Base-by-base conservation (phyloP, 2,797 vertebrate species). In the Lateolabrax maculatus region DNA sequence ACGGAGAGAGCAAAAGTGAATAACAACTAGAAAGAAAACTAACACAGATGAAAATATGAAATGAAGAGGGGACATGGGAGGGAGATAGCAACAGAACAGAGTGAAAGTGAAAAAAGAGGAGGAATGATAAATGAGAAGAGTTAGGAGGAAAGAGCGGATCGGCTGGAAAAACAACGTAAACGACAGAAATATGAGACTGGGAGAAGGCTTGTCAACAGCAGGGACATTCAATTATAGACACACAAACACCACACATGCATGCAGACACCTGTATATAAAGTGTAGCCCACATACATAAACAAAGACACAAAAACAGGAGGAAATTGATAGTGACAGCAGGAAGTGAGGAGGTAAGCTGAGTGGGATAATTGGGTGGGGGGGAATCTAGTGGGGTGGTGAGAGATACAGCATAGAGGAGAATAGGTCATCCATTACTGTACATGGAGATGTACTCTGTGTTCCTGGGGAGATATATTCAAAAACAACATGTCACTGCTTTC, bases 101-200 rank as follows among this genome's bases (percentile, higher is more conserved):
- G n/a, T 63, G 75, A 71, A 58, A 58, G 71, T 70, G 63, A 79
- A 82, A 84, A 77, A 37, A 68, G 44, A 72, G 60, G 60, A 75
- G 71, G 37, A 71, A 83, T 89, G 83, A 91, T 75, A 56, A 86
- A 87, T 75, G 80, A 75, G 76, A 57, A 4, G 58, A 74, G 66
- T 79, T 75, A 48, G 75, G 65, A 57, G 64, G 74, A 74, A 52
- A 49, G 29, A 53, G 71, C 0, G 2, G 84, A 84, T 87, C 56
- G 25, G 57, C 70, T 79, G 62, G 70, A 53, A 87, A 73, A 87
- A 87, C 81, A 85, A 80, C 72, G 66, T 66, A 65, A 71, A 84
- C 3, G 34, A 69, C 51, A 21, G 55, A 53, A 75, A 83, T 41
- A 62, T 8, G 68, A 77, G 62, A n/a, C 21, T 10, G 53, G 36